Evolutionary conservation across 2,113 vertebrate genomes (phyloP).

Genomic region (Callaeas wilsoni): DNA sequence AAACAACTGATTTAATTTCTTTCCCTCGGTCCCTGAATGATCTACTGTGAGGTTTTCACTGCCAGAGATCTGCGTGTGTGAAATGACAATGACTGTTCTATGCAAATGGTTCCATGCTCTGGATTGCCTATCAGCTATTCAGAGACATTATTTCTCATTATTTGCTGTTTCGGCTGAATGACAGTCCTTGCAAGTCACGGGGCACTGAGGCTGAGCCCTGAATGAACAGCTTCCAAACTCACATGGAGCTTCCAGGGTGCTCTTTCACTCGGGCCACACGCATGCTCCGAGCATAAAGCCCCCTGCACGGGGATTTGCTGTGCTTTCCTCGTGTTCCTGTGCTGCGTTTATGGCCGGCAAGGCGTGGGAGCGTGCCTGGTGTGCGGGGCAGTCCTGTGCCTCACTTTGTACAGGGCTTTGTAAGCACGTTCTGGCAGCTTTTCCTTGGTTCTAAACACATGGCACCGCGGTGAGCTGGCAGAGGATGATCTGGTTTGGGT

Average conservation of each 20-base stretch:
- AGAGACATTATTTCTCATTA: slow-evolving; percentile 23
- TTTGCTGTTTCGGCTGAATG: background rate
- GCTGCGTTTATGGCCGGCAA: rapidly evolving
- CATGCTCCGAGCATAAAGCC: background rate
- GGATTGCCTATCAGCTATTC: background rate
- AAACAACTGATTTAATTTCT: slow-evolving; percentile 20
- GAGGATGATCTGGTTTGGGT: background rate
- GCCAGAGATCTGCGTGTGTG: background rate
- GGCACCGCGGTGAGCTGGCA: too few species aligned
- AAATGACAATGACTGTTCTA: slow-evolving; percentile 28
- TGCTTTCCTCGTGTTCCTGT: background rate
- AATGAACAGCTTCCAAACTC: background rate
- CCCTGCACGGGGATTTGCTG: background rate
- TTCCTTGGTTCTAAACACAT: background rate
- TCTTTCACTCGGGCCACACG: rapidly evolving
- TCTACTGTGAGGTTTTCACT: background rate
- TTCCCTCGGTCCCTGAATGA: background rate
- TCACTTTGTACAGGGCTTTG: background rate
- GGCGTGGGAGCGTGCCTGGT: background rate
- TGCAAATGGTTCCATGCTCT: slow-evolving; percentile 8
- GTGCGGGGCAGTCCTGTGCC: rapidly evolving
- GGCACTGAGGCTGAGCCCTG: background rate
- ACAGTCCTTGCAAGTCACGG: background rate
- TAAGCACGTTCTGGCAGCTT: background rate
- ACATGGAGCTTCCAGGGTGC: background rate